These are phyloP conservation scores for Sphaerophoria taeniata DNA, from an alignment of 2,888 invertebrate species.

Conservation along the genomic window DNA sequence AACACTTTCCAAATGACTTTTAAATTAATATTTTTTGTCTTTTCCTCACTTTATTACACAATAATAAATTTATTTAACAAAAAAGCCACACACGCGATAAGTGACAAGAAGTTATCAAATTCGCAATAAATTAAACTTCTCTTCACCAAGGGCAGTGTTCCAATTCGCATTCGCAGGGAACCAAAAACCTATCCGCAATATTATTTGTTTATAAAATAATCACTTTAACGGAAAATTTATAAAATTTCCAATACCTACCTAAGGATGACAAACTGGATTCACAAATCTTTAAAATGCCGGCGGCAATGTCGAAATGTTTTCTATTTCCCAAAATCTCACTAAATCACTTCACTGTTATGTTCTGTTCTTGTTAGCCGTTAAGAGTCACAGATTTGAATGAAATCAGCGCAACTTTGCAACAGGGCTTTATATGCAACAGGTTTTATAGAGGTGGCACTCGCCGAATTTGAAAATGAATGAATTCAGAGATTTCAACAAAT, in stretches of 20 bases:
- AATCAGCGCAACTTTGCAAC: conserved; percentile 15
- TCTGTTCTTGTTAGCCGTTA: conserved; percentile 39
- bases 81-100: not conserved
- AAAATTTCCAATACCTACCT: conserved; percentile 44
- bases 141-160: conserved; percentile 23
- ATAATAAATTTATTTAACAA: not conserved
- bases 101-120: conserved; percentile 25
- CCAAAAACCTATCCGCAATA: too few relatives aligned
- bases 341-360: conserved; percentile 41
- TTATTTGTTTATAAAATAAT: conserved; percentile 2
- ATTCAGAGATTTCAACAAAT: not conserved
- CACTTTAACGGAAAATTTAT: conserved; percentile 18
- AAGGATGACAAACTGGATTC: conserved; percentile 21
- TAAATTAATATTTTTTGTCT: not conserved
- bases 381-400: conserved; percentile 58
- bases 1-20: conserved; percentile 1
- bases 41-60: not conserved
- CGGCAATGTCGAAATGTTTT: conserved; percentile 19
- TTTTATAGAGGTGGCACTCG: conserved; percentile 5
- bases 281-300: conserved; percentile 22
- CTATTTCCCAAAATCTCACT: conserved; percentile 31
- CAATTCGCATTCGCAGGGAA: conserved; percentile 22
- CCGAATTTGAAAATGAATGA: conserved; percentile 13
- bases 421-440: conserved; percentile 67
- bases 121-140: not conserved